Evolutionary conservation across 2,888 invertebrate genomes (phyloP), one percentile per base, ranked within the genome.

Genomic region (Asteroscopus sphinx): DNA sequence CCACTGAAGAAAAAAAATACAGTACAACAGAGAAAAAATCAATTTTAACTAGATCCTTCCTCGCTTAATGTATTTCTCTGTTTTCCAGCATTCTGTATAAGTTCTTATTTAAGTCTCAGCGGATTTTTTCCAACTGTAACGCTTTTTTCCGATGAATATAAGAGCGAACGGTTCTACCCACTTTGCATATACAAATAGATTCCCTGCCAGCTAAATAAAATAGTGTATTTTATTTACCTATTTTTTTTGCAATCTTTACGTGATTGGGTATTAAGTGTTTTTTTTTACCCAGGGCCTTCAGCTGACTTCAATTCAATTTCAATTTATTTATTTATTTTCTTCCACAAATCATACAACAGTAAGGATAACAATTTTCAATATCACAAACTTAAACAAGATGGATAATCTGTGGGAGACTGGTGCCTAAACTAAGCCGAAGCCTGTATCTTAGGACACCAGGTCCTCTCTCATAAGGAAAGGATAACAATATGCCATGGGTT

Each of bases 121-220:
- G 56, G 56, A 47, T 51, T 36, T 54, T 63, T 56, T 32, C 49
- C 12, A 13, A 45, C 53, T 46, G 32, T 39, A 39, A 28, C 36
- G 13, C 13, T 63, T 68, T 63, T 49, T 40, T 44, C 12, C 42
- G 6, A 64, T 64, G 45, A 68, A 69, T 61, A 61, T 59, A 64
- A 65, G 47, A 68, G 44, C 44, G 46, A 51, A 66, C 45, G 49
- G 55, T 68, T 25, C 40, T 66, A 47, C 16, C 47, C 41, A 58
- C 51, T 79, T 76, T 76, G 61, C 71, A 75, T 74, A 76, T 75
- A 70, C 61, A 70, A 74, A 70, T 65, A 64, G 47, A 63, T 65
- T 60, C 56, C 45, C 42, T 45, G 15, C 37, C 28, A 36, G 57
- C 40, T 40, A 49, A 55, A 53, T 67, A 57, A 56, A 58, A 56